Base-by-base conservation (phyloP, 2,888 invertebrate species). In the Mesochorus sp. region DNA sequence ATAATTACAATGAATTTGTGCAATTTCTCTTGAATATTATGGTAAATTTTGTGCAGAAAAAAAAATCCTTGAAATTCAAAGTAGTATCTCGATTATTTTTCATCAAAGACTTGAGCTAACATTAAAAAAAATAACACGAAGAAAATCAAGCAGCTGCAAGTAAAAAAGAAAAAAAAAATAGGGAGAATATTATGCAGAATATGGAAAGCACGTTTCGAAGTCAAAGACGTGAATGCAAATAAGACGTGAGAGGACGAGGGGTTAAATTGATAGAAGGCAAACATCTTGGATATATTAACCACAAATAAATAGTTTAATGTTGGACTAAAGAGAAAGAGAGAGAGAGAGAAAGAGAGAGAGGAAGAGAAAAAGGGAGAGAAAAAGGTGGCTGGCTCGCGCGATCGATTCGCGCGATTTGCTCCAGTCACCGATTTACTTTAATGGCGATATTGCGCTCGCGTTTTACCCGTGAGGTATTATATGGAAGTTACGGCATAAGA, bases 371-470 rank as follows among this genome's bases (percentile, higher is more conserved):
- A 42, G 42, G 5, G 42, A 8, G 39, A 10, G 3, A 39, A 14
- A 39, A 14, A 39, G 39, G n/a, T n/a, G n/a, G n/a, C n/a, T n/a
- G n/a, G n/a, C n/a, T n/a, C n/a, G n/a, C n/a, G n/a, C n/a, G 24
- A 12, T 39, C 24, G 24, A 39, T 39, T 26, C 4, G 12, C n/a
- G n/a, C n/a, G n/a, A 59, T 68, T 47, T 47, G 14, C 61, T 51
- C 39, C 42, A 53, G 14, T 62, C 53, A 44, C 28, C 59, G 21
- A 53, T 62, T 62, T 62, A 61, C 28, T 61, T 61, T 19, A 47
- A 28, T 14, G 17, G 24, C 61, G 5, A 24, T 44, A 42, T 26
- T 42, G 17, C 14, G 24, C 17, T 42, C 21, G 14, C 39, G 57
- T 12, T 26, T 21, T 21, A 26, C 4, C n/a, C 49, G 26, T 10